phyloP scores from a whole-genome alignment of 2,888 invertebrate genomes.

The Loripinus fragilis region DNA sequence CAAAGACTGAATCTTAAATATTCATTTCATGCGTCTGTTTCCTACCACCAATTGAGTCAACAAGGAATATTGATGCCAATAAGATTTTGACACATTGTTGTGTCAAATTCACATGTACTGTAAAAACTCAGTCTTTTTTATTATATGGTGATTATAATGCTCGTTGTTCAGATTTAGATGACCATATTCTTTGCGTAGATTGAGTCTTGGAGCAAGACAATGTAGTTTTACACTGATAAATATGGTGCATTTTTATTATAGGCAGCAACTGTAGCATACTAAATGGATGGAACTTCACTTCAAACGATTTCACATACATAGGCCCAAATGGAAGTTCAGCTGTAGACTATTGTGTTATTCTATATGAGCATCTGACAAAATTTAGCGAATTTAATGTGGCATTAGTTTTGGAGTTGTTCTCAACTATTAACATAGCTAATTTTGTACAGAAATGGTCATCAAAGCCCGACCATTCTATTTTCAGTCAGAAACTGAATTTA shows the following conservation, averaged over 20 bases:
- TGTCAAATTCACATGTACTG: slow-evolving; percentile 7
- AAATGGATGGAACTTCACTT: background rate
- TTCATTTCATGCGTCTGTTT: background rate
- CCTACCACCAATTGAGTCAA: slow-evolving; percentile 7
- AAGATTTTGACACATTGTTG: background rate
- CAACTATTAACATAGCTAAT: background rate
- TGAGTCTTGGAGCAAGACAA: too few relatives aligned
- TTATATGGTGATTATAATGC: slow-evolving; percentile 10
- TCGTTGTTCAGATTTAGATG: background rate
- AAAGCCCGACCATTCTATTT: background rate
- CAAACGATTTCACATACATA: background rate
- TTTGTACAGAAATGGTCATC: background rate
- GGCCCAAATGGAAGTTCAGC: background rate
- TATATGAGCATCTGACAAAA: background rate
- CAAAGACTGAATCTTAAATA: background rate
- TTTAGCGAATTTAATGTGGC: background rate
- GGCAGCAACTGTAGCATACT: slow-evolving; percentile 1
- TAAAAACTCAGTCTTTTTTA: background rate
- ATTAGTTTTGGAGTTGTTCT: background rate
- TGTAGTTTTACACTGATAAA: background rate
- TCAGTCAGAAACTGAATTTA: background rate
- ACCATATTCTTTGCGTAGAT: background rate
- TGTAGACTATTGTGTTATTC: background rate
- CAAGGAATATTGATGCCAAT: background rate
- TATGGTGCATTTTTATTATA: background rate